Evolutionary conservation across 2,113 vertebrate genomes (phyloP).

Genomic region (Hippocampus abdominalis): DNA sequence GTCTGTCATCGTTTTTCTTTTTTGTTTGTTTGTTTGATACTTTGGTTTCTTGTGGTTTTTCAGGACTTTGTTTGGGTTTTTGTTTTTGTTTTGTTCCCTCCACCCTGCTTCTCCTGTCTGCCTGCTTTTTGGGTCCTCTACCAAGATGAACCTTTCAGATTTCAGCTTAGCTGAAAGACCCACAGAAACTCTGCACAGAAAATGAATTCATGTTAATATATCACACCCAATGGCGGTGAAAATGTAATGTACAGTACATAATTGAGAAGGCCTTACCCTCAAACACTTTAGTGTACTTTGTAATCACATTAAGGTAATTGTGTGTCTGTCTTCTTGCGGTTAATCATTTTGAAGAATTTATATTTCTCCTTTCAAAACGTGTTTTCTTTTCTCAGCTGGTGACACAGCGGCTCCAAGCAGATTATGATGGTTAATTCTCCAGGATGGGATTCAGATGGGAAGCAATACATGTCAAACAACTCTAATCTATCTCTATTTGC

Average conservation of each 20-base stretch:
- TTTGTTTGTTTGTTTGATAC: too few relatives aligned
- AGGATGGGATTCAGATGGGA: slow-evolving; percentile 37
- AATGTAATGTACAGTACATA: not conserved
- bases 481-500: slow-evolving; percentile 48
- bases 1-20: too few relatives aligned
- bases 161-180: not conserved
- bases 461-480: slow-evolving; percentile 33
- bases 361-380: not conserved
- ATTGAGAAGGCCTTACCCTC: not conserved
- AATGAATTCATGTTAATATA: not conserved
- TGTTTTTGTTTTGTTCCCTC: too few relatives aligned
- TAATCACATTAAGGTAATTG: not conserved
- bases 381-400: not conserved
- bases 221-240: not conserved
- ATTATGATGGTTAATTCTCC: slow-evolving; percentile 27
- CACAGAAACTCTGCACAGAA: not conserved
- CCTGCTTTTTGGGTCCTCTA: too few relatives aligned
- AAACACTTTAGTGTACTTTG: not conserved
- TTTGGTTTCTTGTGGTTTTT: too few relatives aligned
- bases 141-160: too few relatives aligned
- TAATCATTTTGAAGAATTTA: not conserved
- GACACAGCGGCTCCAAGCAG: slow-evolving; percentile 9
- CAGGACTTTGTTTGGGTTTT: too few relatives aligned
- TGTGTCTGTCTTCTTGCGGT: not conserved
- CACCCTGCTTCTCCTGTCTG: too few relatives aligned